A percentile compares a stretch with the other conserved stretches of the same genome.
These are phyloP conservation scores for Sympetrum striolatum DNA, from an alignment of 2,888 invertebrate species.

Conservation along the genomic window DNA sequence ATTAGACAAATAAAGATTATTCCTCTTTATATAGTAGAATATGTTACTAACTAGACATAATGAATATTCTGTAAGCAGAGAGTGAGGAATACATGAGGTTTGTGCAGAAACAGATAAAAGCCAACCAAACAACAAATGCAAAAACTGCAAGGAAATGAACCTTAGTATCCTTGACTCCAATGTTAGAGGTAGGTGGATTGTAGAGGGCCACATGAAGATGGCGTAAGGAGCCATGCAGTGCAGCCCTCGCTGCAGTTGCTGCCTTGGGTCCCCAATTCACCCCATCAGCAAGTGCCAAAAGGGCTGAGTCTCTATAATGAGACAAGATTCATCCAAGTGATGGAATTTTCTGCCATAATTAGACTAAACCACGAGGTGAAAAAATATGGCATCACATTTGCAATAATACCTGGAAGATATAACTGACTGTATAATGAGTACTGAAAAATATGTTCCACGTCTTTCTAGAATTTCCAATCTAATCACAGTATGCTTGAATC, in stretches of 20 bases:
- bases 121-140: neutral
- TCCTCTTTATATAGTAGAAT: too few species aligned
- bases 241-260: slow-evolving; percentile 82
- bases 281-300: slow-evolving; percentile 85
- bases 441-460: too few species aligned
- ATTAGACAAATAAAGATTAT: too few species aligned
- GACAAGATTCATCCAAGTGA: neutral
- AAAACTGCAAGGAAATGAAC: neutral
- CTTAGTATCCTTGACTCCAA: slow-evolving; percentile 12
- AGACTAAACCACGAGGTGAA: too few species aligned
- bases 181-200: slow-evolving; percentile 24
- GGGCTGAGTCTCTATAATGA: slow-evolving; percentile 68
- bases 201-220: slow-evolving; percentile 69
- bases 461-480: too few species aligned
- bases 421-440: too few species aligned
- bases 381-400: too few species aligned
- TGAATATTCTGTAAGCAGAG: too few species aligned
- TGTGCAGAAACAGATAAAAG: neutral
- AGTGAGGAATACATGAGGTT: neutral
- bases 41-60: too few species aligned
- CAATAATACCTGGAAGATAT: too few species aligned
- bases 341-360: too few species aligned
- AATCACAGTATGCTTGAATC: too few species aligned
- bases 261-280: slow-evolving; percentile 93
- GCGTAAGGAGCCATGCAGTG: slow-evolving; percentile 83